Base-by-base conservation (phyloP, 37 sponge, comb jelly and placozoan species). In the Bolinopsis microptera region DNA sequence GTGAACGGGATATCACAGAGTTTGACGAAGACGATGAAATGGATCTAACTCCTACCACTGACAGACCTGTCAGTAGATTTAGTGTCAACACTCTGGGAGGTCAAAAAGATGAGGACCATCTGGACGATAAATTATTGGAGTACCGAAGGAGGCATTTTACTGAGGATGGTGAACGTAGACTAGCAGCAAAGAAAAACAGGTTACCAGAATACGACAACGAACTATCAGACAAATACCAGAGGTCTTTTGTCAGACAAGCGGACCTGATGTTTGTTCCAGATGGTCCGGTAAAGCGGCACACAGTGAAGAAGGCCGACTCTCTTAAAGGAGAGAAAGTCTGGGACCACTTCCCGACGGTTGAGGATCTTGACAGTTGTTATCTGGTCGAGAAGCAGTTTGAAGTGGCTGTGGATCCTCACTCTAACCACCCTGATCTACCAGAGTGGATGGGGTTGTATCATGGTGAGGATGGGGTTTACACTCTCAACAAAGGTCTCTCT, bases 381-480 rank as follows among this genome's bases (percentile, higher is more conserved):
- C 26, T 28, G 2, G 75, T 72, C 3, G 75, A 72, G 31, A 72
- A 21, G 31, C 75, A 72, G 75, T 72, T 72, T 72, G 75, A 72
- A n/a, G 3, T 72, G 31, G 75, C 75, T 72, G 31, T 72, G 22
- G 75, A 72, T n/a, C 75, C 75, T 72, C 75, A 21, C n/a, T 72
- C 75, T 24, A n/a, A 72, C 31, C 5, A 30, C 75, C 75, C 75
- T n/a, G n/a, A 72, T 72, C 26, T 72, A 2, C 31, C 75, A 5
- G 75, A 72, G 31, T 72, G 75, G 75, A 72, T 72, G 75, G 75
- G 75, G 31, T 28, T 72, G 31, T 72, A 72, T 21, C 75, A 72
- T 3, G 75, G 75, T n/a, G 75, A 72, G 75, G 75, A 72, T 21
- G 75, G 75, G 75, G 75, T 72, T n/a, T 72, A 30, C 31, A 72